Evolutionary conservation across 2,888 invertebrate species (phyloP), one percentile per base, ranked within the genome.

Genomic region (Cistogaster globosa): DNA sequence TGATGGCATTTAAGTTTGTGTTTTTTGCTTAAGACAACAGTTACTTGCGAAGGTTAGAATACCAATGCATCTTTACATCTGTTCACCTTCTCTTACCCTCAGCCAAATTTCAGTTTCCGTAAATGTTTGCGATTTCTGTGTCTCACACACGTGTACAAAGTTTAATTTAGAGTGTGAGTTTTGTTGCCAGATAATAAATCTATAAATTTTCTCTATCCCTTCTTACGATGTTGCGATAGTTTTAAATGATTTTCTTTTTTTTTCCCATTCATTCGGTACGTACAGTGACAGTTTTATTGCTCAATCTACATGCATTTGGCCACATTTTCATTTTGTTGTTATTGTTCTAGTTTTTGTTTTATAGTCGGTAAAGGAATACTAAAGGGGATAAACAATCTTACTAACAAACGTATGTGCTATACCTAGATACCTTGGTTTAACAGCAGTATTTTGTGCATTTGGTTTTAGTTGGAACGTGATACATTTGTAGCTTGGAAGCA

Each of bases 251-350:
- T 36, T 67, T 51, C n/a, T 32, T 57, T 16, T 32, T 22, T 51
- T 26, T 63, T 63, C 67, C 62, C 45, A 36, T 69, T 38, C 42
- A 38, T 80, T 67, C 75, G 57, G 51, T 83, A 67, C 84, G 71
- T 62, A 55, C 75, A 78, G 72, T 88, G 88, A 88, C 87, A 88
- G 87, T 88, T 88, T 88, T 88, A 88, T 88, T 88, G 87, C 88
- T 82, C 86, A 85, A 83, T 87, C 83, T 86, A 87, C 86, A 87
- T 87, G 87, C 86, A 88, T 85, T 88, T 87, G 87, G 87, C 87
- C 87, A 86, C 87, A 86, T 82, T 86, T 86, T 72, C 82, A 55
- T 69, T 77, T 84, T 57, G 36, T 69, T 81, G 51, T 62, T 80
- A 22, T 67, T 67, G 71, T 72, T 82, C 42, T 68, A 71, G 74